A percentile compares a stretch with the other conserved stretches of the same genome.
Evolutionary conservation across 2,888 invertebrate genomes (phyloP).

Genomic region (Agrotis exclamationis): DNA sequence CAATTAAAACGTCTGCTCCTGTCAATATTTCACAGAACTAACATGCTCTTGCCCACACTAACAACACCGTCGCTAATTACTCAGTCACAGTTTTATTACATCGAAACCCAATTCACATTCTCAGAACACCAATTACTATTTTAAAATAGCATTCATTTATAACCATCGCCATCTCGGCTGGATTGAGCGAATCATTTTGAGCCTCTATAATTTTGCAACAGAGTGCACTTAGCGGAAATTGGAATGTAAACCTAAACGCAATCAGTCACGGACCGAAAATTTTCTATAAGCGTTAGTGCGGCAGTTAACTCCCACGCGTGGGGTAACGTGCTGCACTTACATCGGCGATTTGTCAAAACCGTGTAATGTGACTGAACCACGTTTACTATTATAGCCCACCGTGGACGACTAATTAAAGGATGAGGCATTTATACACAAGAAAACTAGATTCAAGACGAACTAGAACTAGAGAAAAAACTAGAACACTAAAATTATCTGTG

Average conservation of each 20-base stretch:
- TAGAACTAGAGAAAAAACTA: too few relatives aligned
- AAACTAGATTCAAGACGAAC: background rate
- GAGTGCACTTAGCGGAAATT: constrained; percentile 59
- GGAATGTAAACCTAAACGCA: constrained; percentile 59
- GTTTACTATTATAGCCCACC: constrained; percentile 45
- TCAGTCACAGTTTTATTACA: constrained; percentile 35
- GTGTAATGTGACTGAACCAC: constrained; percentile 61
- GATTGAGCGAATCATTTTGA: constrained; percentile 41
- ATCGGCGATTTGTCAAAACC: constrained; percentile 68
- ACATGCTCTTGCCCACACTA: background rate
- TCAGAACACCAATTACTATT: constrained; percentile 36
- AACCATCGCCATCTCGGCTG: constrained; percentile 37
- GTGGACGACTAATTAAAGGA: constrained; percentile 50
- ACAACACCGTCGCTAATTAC: constrained; percentile 21
- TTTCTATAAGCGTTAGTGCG: constrained; percentile 61
- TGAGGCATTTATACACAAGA: constrained; percentile 22
- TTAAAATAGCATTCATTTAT: constrained; percentile 40
- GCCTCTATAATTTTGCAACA: constrained; percentile 52
- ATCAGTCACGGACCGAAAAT: constrained; percentile 65
- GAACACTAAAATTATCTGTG: background rate
- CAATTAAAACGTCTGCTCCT: constrained; percentile 4
- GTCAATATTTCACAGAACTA: background rate
- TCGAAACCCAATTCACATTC: constrained; percentile 29
- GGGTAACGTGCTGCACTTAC: constrained; percentile 56
- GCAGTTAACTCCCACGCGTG: constrained; percentile 54